A percentile compares a stretch with the other conserved stretches of the same genome.
Evolutionary conservation across 2,113 vertebrate genomes (phyloP).

Genomic region (Elaphurus davidianus): DNA sequence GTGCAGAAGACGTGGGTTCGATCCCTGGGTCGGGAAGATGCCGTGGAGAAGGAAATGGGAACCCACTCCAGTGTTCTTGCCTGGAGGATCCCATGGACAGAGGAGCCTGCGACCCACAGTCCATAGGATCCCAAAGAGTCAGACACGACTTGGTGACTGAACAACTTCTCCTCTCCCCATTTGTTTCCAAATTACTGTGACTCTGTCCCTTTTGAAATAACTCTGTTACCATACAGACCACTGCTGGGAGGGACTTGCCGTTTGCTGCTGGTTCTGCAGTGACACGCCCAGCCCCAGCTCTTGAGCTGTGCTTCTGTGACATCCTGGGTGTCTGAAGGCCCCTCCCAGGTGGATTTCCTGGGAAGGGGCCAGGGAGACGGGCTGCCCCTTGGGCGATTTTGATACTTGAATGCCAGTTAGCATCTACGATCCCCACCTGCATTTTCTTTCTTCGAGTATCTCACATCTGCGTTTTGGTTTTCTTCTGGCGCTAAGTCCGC

Average conservation of each 20-base stretch:
- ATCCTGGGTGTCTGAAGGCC: rapidly evolving
- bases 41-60: not conserved
- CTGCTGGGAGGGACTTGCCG: rapidly evolving
- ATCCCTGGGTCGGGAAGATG: not conserved
- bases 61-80: not conserved
- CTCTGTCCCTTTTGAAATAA: not conserved
- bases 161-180: not conserved
- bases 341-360: not conserved
- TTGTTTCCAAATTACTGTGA: not conserved
- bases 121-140: rapidly evolving
- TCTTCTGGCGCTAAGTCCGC: not conserved
- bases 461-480: not conserved
- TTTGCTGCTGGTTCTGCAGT: rapidly evolving
- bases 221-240: rapidly evolving
- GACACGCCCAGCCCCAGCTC: rapidly evolving
- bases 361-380: rapidly evolving
- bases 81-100: not conserved
- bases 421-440: not conserved
- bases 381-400: not conserved
- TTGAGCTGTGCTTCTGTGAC: rapidly evolving
- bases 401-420: not conserved
- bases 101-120: not conserved
- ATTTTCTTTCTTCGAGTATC: not conserved
- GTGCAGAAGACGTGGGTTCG: not conserved
- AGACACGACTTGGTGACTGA: rapidly evolving